phyloP scores from a whole-genome alignment of 2,113 vertebrate genomes.

The Anoplopoma fimbria region DNA sequence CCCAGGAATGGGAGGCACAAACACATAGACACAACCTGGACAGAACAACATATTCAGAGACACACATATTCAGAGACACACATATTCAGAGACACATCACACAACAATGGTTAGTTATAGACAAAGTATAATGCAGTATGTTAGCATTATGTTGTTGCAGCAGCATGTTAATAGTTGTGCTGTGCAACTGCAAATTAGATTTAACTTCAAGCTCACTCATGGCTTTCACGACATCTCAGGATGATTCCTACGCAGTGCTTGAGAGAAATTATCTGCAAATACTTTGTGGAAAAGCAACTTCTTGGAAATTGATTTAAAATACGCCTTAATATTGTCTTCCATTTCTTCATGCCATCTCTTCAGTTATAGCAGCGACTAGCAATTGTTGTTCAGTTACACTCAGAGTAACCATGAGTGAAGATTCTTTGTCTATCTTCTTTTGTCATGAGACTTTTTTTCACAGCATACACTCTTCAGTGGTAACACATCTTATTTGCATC shows the following conservation, averaged over 20 bases:
- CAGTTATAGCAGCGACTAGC: background rate
- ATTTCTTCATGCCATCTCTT: background rate
- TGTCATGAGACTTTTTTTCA: background rate
- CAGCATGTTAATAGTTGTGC: slow-evolving; percentile 40
- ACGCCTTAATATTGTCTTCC: slow-evolving; percentile 28
- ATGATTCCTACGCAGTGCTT: slow-evolving; percentile 70
- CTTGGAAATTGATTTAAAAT: slow-evolving; percentile 25
- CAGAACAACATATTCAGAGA: slow-evolving; percentile 39
- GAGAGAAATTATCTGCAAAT: slow-evolving; percentile 53
- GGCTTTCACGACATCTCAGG: slow-evolving; percentile 51
- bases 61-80: slow-evolving; percentile 17
- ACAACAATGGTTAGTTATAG: slow-evolving; percentile 60
- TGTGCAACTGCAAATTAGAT: slow-evolving; percentile 51
- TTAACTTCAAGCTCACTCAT: slow-evolving; percentile 38
- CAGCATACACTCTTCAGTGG: background rate
- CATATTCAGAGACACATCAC: slow-evolving; percentile 36
- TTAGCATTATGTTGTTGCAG: slow-evolving; percentile 51
- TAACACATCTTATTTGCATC: slow-evolving; percentile 5
- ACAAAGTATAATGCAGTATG: slow-evolving; percentile 42
- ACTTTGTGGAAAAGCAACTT: slow-evolving; percentile 36
- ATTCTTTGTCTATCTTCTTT: background rate
- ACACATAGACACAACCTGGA: slow-evolving; percentile 44
- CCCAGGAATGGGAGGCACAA: slow-evolving; percentile 55
- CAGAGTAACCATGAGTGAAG: background rate
- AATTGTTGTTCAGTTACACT: background rate